Percentiles rank a stretch among this genome's conserved stretches.
phyloP scores from a whole-genome alignment of 2,113 vertebrate genomes.

The Andinoacara biseriatus region DNA sequence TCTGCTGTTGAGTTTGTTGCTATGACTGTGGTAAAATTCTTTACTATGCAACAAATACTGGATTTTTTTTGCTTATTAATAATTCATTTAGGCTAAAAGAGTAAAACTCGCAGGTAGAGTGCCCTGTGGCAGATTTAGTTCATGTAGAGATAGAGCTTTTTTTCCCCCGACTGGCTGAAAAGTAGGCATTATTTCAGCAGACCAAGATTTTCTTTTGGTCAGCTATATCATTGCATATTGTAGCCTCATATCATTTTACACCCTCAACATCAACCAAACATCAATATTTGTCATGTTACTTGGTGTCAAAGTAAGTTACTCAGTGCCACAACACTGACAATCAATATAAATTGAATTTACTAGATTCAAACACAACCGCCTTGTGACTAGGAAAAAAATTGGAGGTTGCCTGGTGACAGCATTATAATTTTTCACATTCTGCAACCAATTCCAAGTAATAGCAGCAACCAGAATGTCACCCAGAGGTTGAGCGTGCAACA shows the following conservation, averaged over 20 bases:
- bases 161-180: neutral
- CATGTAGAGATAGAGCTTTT: neutral
- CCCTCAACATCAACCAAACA: too few species aligned
- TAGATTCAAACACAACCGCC: neutral
- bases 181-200: neutral
- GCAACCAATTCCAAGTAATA: neutral
- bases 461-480: neutral
- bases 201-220: neutral
- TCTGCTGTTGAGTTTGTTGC: neutral
- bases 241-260: neutral
- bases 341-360: neutral
- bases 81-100: neutral
- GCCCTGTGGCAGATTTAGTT: neutral
- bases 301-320: too few species aligned
- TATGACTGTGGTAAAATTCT: neutral
- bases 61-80: neutral
- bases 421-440: neutral
- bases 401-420: neutral
- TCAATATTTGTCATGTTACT: too few species aligned
- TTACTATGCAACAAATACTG: neutral
- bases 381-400: neutral
- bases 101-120: neutral
- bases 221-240: neutral
- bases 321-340: too few species aligned
- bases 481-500: neutral